Conservation (phyloP, 2,797 vertebrate species). For the Myiotriccus ornatus region DNA sequence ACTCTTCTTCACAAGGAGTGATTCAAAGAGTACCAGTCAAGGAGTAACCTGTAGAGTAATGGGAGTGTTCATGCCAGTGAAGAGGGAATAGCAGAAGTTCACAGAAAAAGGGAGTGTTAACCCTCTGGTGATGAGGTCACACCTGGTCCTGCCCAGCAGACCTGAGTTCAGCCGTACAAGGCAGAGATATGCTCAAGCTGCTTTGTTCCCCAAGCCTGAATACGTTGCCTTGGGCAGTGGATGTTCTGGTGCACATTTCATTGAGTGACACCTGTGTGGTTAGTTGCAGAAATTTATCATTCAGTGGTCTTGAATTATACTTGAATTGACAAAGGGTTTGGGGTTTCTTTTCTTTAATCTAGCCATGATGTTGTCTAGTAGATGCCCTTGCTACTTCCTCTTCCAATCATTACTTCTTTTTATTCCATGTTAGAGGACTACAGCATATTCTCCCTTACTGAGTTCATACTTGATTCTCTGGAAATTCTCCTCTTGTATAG, state of each 20-base stretch:
- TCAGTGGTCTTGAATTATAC: background rate
- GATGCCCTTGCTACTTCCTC: background rate
- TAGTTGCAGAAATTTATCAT: background rate
- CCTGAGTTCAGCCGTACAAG: background rate
- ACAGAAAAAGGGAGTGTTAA: background rate
- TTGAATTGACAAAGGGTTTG: background rate
- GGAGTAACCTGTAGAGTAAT: background rate
- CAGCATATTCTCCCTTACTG: background rate
- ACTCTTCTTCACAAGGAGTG: background rate
- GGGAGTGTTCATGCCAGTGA: background rate
- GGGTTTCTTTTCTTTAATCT: background rate
- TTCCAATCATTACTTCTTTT: background rate
- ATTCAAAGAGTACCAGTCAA: background rate
- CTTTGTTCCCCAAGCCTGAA: background rate
- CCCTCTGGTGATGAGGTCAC: background rate
- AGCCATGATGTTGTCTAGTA: background rate
- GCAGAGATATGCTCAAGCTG: fast-evolving
- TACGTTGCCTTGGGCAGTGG: background rate
- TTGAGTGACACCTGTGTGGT: background rate
- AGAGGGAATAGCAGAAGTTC: background rate
- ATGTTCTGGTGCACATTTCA: background rate
- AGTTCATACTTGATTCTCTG: background rate
- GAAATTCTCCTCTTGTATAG: background rate
- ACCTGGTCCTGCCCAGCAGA: background rate
- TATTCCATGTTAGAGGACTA: background rate